These are phyloP conservation scores for Centropus bengalensis DNA, from an alignment of 2,113 vertebrate genomes.

Conservation along the genomic window DNA sequence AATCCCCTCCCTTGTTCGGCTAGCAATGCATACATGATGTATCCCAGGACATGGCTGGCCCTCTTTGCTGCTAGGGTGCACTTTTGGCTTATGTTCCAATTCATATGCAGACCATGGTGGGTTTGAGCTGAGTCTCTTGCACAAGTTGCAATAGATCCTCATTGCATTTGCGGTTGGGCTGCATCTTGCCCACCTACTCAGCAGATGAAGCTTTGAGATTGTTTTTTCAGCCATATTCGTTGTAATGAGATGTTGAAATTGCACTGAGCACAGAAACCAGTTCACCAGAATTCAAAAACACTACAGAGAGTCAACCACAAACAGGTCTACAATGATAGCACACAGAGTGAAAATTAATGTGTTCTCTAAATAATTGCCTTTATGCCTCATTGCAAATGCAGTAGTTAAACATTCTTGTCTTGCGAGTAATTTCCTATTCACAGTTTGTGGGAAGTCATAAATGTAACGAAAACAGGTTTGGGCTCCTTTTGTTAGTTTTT, in stretches of 20 bases:
- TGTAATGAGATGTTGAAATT: not conserved
- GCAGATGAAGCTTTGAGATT: not conserved
- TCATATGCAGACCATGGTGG: not conserved
- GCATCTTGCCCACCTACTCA: not conserved
- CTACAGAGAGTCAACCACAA: conserved; percentile 17
- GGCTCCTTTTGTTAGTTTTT: not conserved
- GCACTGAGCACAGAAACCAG: not conserved
- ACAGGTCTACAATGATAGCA: conserved; percentile 47
- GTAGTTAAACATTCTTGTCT: conserved; percentile 56
- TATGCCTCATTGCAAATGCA: conserved; percentile 49
- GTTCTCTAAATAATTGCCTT: conserved; percentile 32
- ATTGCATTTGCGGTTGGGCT: not conserved
- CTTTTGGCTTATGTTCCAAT: no score
- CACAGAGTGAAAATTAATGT: conserved; percentile 45
- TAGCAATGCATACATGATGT: no score
- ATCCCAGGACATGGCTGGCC: no score
- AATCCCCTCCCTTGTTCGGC: no score
- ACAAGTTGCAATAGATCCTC: not conserved
- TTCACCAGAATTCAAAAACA: conserved; percentile 2
- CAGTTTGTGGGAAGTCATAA: conserved; percentile 56
- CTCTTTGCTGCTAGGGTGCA: no score
- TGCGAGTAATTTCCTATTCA: conserved; percentile 47
- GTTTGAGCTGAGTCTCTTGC: not conserved
- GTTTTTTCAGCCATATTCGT: not conserved
- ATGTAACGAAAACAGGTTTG: conserved; percentile 59